Conservation (phyloP, 2,888 invertebrate species). For the Pseudanteris insignis region DNA sequence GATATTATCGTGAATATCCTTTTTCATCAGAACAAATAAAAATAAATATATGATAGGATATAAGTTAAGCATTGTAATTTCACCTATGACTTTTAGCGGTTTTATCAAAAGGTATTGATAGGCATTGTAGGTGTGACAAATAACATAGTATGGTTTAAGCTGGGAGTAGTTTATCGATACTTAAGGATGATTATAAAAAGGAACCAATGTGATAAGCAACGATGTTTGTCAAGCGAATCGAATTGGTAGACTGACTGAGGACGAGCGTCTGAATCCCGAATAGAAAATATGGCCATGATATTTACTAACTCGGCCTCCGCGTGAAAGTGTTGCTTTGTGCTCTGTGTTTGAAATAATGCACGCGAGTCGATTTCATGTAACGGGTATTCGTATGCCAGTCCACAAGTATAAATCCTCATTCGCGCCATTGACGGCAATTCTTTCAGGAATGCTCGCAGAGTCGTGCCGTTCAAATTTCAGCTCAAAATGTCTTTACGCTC, state of each 20-base stretch:
- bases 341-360: slow-evolving; percentile 46
- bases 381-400: slow-evolving; percentile 45
- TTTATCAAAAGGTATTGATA: too few species aligned
- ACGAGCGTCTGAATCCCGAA: slow-evolving; percentile 35
- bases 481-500: slow-evolving; percentile 8
- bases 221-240: slow-evolving; percentile 32
- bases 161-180: slow-evolving; percentile 24
- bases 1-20: too few species aligned
- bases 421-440: slow-evolving; percentile 11
- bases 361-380: slow-evolving; percentile 51
- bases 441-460: slow-evolving; percentile 16
- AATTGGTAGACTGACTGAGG: slow-evolving; percentile 36
- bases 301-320: slow-evolving; percentile 60
- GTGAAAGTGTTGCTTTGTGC: slow-evolving; percentile 61
- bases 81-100: too few species aligned
- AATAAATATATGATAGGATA: too few species aligned
- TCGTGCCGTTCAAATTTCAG: slow-evolving; percentile 20
- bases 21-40: too few species aligned
- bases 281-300: slow-evolving; percentile 63
- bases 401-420: slow-evolving; percentile 32
- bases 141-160: slow-evolving; percentile 11
- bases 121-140: not conserved
- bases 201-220: too few species aligned
- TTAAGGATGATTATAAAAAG: slow-evolving; percentile 29
- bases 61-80: too few species aligned